Conservation (phyloP, 2,113 vertebrate genomes). For the Acanthochromis polyacanthus region DNA sequence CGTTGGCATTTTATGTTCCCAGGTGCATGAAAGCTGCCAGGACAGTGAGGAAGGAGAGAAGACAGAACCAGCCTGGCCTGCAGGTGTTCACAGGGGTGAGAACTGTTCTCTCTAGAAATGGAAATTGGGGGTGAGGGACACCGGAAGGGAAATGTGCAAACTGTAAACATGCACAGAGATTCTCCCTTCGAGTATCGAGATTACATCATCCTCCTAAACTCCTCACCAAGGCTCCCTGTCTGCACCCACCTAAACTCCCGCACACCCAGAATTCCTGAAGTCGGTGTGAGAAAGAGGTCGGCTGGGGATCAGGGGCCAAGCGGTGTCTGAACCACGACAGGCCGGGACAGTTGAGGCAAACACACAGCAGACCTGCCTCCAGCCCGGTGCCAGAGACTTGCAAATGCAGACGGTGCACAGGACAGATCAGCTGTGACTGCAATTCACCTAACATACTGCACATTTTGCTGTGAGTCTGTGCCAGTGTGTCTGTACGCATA, state of each 20-base stretch:
- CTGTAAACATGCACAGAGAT: conserved; percentile 41
- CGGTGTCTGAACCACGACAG: conserved; percentile 49
- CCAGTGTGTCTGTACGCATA: conserved; percentile 29
- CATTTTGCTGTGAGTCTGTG: conserved; percentile 17
- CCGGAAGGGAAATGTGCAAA: conserved; percentile 12
- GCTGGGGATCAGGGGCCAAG: conserved; percentile 71
- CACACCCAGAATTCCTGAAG: conserved; percentile 74
- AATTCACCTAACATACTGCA: conserved; percentile 25
- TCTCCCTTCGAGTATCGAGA: conserved; percentile 18
- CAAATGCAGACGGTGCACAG: no score
- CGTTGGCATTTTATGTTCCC: conserved; percentile 62
- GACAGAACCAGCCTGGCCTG: conserved; percentile 32
- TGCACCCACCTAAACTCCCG: conserved; percentile 19
- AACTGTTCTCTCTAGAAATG: conserved; percentile 65
- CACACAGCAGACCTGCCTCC: conserved; percentile 8
- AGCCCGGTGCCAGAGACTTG: no score
- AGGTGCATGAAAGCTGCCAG: conserved; percentile 65
- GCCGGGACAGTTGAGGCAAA: conserved; percentile 21
- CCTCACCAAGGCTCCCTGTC: conserved; percentile 60
- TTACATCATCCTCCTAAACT: conserved; percentile 64
- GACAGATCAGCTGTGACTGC: conserved; percentile 31
- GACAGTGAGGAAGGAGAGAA: conserved; percentile 43
- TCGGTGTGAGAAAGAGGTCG: conserved; percentile 76
- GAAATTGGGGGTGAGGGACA: conserved; percentile 21
- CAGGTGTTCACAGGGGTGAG: conserved; percentile 75